A percentile compares a stretch with the other conserved stretches of the same genome.
These are phyloP conservation scores for Coregonus ussuriensis DNA, from an alignment of 2,797 vertebrate genomes.

Conservation along the genomic window DNA sequence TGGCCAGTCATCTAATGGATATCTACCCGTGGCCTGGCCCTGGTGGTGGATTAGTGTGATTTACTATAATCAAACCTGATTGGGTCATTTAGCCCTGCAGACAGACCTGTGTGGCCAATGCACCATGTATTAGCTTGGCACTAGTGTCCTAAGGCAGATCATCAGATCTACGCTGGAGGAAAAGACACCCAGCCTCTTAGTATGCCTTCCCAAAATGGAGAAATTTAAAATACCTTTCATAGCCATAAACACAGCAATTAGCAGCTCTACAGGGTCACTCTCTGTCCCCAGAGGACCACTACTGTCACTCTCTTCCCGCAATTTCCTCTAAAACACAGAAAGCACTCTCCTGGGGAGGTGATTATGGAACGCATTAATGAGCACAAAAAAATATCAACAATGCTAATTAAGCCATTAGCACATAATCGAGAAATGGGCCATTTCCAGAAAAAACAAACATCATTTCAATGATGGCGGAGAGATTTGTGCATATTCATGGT, in stretches of 20 bases:
- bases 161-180: slow-evolving; percentile 41
- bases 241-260: slow-evolving; percentile 74
- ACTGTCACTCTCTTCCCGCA: slow-evolving; percentile 30
- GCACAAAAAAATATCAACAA: slow-evolving; percentile 67
- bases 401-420: slow-evolving; percentile 82
- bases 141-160: slow-evolving; percentile 63
- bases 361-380: slow-evolving; percentile 60
- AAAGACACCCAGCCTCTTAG: slow-evolving; percentile 38
- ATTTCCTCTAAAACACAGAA: slow-evolving; percentile 58
- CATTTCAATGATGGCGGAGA: slow-evolving; percentile 59
- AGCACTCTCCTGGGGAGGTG: slow-evolving; percentile 58
- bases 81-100: slow-evolving; percentile 65
- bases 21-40: slow-evolving; percentile 57
- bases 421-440: slow-evolving; percentile 78
- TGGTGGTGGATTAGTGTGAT: slow-evolving; percentile 69
- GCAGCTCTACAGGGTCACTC: slow-evolving; percentile 49
- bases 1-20: slow-evolving; percentile 57
- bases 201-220: slow-evolving; percentile 63
- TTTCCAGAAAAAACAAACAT: slow-evolving; percentile 68
- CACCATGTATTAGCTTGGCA: slow-evolving; percentile 35
- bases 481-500: slow-evolving; percentile 32
- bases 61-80: slow-evolving; percentile 70
- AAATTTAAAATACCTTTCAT: slow-evolving; percentile 66
- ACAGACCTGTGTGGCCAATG: slow-evolving; percentile 59
- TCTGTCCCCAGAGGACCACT: slow-evolving; percentile 2